phyloP scores from a whole-genome alignment of 2,888 invertebrate species.

The Drosophila mercatorum region DNA sequence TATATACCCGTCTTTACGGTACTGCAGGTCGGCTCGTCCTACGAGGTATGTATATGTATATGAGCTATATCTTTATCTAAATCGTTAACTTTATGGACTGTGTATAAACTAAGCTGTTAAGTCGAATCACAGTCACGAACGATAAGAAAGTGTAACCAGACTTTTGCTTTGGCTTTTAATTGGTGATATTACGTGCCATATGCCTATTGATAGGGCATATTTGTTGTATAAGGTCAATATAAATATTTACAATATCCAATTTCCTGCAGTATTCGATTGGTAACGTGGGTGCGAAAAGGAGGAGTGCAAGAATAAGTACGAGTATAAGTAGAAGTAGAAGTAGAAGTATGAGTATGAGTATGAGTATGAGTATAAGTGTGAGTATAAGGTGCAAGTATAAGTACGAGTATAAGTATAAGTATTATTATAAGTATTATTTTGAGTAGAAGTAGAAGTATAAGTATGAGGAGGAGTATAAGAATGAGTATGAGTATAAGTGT shows the following conservation, averaged over 20 bases:
- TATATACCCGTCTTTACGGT: conserved; percentile 93
- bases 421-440: too few relatives aligned
- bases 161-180: conserved; percentile 23
- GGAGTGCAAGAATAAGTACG: too few relatives aligned
- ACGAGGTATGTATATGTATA: conserved; percentile 88
- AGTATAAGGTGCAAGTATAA: too few relatives aligned
- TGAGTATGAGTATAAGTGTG: too few relatives aligned
- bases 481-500: too few relatives aligned
- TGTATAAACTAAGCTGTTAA: conserved; percentile 27
- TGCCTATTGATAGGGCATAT: conserved; percentile 5
- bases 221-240: conserved; percentile 2
- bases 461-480: too few relatives aligned
- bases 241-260: not conserved
- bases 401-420: too few relatives aligned
- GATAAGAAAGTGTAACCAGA: conserved; percentile 37
- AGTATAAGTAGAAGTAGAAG: not conserved
- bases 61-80: conserved; percentile 1
- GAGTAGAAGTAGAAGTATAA: not conserved
- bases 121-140: conserved; percentile 28
- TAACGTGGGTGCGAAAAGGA: not conserved
- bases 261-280: not conserved
- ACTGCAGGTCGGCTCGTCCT: conserved; percentile 91
- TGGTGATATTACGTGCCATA: conserved; percentile 13
- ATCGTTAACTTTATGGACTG: conserved; percentile 37
- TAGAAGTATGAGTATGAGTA: too few relatives aligned